These are phyloP conservation scores for Papilio polyxenes DNA, from an alignment of 1,140 invertebrate species.

Conservation along the genomic window DNA sequence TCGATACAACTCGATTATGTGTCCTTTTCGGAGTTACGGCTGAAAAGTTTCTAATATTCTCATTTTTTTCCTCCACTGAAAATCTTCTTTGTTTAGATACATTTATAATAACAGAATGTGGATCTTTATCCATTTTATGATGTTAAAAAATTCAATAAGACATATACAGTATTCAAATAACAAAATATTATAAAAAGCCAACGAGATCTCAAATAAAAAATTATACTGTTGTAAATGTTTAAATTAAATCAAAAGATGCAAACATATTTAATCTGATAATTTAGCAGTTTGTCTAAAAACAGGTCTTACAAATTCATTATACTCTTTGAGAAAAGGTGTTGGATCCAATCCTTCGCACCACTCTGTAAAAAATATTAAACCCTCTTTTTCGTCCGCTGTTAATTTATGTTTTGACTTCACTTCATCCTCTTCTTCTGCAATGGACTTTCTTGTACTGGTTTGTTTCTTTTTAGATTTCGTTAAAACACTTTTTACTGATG, in stretches of 20 bases:
- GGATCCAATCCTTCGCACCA: slow-evolving; percentile 78
- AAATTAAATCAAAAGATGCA: not conserved
- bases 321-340: slow-evolving; percentile 65
- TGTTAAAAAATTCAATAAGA: slow-evolving; percentile 39
- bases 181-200: slow-evolving; percentile 40
- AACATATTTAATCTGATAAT: slow-evolving; percentile 26
- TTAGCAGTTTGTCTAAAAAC: slow-evolving; percentile 52
- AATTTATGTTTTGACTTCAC: slow-evolving; percentile 56
- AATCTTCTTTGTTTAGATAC: slow-evolving; percentile 47
- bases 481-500: slow-evolving; percentile 59
- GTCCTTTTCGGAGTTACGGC: slow-evolving; percentile 1
- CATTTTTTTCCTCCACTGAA: slow-evolving; percentile 18
- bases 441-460: slow-evolving; percentile 60
- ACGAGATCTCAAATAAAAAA: slow-evolving; percentile 40
- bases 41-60: not conserved
- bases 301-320: slow-evolving; percentile 67
- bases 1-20: slow-evolving; percentile 27
- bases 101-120: slow-evolving; percentile 48
- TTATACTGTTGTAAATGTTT: not conserved
- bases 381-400: slow-evolving; percentile 69
- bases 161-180: slow-evolving; percentile 34
- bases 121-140: slow-evolving; percentile 48
- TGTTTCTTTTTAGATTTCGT: slow-evolving; percentile 57
- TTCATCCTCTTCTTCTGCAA: slow-evolving; percentile 50
- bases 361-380: slow-evolving; percentile 76